These are phyloP conservation scores for Anoplopoma fimbria DNA, from an alignment of 2,113 vertebrate genomes.

Conservation along the genomic window DNA sequence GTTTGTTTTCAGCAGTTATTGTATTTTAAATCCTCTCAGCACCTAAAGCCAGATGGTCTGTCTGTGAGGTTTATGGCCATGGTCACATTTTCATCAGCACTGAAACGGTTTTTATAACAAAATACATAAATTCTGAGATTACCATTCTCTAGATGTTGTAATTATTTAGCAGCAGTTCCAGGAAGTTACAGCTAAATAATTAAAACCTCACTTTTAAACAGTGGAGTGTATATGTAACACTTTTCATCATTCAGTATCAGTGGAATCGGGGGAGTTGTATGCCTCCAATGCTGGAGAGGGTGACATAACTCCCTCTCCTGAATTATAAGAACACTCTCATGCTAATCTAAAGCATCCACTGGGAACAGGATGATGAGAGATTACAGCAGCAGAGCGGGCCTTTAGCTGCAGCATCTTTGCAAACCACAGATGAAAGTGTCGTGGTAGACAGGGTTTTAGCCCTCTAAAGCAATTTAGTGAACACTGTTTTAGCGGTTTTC, in stretches of 20 bases:
- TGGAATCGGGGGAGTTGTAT: too few species aligned
- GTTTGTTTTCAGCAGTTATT: conserved; percentile 18
- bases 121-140: neutral
- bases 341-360: conserved; percentile 63
- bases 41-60: conserved; percentile 13
- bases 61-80: neutral
- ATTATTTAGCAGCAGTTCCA: neutral
- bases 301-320: conserved; percentile 20
- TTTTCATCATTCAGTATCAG: too few species aligned
- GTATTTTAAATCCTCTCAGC: conserved; percentile 30
- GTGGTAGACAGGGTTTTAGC: neutral
- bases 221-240: neutral
- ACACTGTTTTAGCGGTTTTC: neutral
- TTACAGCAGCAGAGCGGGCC: conserved; percentile 37
- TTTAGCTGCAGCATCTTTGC: conserved; percentile 14
- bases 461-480: neutral
- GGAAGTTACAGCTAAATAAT: neutral
- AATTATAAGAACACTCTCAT: conserved; percentile 19
- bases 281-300: neutral
- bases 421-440: neutral
- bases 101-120: neutral
- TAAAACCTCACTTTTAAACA: neutral
- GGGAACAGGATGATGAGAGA: conserved; percentile 57
- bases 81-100: neutral
- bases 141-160: neutral